Conservation (phyloP, 2,888 invertebrate genomes). For the Orchesellides sinensis region DNA sequence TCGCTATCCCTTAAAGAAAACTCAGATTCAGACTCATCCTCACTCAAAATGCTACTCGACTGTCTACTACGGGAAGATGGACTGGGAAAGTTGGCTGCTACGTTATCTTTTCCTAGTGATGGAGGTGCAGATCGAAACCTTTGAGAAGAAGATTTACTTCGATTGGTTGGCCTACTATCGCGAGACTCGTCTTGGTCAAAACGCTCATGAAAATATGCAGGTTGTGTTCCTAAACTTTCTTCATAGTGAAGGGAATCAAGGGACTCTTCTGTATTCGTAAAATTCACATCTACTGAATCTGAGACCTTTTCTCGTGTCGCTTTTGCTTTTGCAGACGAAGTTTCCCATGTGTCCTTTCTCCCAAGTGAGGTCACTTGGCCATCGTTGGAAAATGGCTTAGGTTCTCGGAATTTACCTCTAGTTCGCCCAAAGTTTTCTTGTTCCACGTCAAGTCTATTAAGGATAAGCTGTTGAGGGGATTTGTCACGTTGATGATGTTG, state of each 20-base stretch:
- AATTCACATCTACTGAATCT: no score
- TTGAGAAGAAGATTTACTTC: background rate
- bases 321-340: no score
- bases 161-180: no score
- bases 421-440: no score
- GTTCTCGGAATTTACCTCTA: no score
- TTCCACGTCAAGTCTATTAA: no score
- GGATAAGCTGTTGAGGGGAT: background rate
- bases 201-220: slow-evolving; percentile 2
- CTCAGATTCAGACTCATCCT: background rate
- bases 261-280: background rate
- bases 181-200: slow-evolving; percentile 15
- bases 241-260: background rate
- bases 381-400: no score
- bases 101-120: background rate
- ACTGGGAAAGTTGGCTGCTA: background rate
- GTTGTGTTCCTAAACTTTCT: background rate
- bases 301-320: no score
- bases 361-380: no score
- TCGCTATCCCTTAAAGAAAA: background rate
- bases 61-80: no score
- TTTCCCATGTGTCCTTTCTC: no score
- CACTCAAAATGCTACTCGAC: no score
- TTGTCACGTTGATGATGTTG: background rate
- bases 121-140: background rate